phyloP scores from a whole-genome alignment of 2,888 invertebrate genomes.

The Pachydiplax longipennis region DNA sequence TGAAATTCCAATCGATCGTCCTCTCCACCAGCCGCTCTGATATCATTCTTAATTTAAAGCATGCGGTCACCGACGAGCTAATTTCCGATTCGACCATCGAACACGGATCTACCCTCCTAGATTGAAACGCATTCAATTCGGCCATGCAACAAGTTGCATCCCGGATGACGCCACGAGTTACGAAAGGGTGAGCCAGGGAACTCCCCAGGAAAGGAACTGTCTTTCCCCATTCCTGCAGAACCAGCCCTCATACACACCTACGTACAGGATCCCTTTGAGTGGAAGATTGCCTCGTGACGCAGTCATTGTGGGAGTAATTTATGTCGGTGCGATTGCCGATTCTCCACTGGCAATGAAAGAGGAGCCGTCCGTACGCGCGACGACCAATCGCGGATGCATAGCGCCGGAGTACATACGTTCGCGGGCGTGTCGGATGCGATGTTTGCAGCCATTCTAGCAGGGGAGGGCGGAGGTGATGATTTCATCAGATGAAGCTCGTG shows the following conservation, averaged over 20 bases:
- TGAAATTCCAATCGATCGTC: too few relatives aligned
- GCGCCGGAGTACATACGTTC: neutral
- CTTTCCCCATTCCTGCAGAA: neutral
- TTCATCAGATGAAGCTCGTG: neutral
- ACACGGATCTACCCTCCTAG: too few relatives aligned
- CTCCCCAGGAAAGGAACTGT: neutral
- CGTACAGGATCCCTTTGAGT: neutral
- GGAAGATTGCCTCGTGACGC: neutral
- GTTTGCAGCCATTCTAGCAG: neutral
- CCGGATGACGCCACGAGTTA: neutral
- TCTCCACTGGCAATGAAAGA: neutral
- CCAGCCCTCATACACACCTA: neutral
- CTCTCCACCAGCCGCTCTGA: too few relatives aligned
- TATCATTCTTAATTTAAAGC: too few relatives aligned
- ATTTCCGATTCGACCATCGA: too few relatives aligned
- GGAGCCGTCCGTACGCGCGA: neutral
- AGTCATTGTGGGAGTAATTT: neutral
- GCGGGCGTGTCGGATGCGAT: neutral
- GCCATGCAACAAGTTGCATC: neutral
- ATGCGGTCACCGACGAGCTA: too few relatives aligned
- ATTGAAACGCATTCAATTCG: neutral
- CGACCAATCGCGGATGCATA: neutral
- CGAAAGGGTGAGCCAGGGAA: neutral
- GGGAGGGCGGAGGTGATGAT: neutral
- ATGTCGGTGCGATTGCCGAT: neutral